phyloP scores from a whole-genome alignment of 2,797 vertebrate genomes.

The Xiphorhynchus erythropygius region DNA sequence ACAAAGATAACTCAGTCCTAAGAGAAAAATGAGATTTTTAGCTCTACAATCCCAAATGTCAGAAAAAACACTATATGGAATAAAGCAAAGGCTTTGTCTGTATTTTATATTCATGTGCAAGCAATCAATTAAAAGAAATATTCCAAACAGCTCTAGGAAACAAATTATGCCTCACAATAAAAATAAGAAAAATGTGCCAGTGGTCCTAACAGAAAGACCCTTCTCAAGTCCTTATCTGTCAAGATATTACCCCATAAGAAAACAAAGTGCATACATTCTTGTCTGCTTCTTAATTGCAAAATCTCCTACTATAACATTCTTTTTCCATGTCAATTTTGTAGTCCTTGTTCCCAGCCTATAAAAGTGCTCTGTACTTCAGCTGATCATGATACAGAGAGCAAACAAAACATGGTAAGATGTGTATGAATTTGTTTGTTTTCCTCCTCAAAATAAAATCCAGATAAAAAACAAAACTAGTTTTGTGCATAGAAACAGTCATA shows the following conservation, averaged over 20 bases:
- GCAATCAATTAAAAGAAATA: background rate
- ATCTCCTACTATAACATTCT: background rate
- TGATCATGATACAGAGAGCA: background rate
- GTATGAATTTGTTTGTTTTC: background rate
- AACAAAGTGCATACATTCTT: background rate
- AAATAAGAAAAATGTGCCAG: background rate
- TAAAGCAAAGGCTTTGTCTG: background rate
- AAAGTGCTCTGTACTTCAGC: background rate
- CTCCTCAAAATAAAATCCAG: background rate
- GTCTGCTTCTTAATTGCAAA: background rate
- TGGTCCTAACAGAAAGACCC: background rate
- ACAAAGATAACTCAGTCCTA: background rate
- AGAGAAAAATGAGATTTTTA: background rate
- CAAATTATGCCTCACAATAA: background rate
- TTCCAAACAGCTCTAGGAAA: background rate
- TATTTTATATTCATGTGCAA: background rate
- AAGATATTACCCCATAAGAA: background rate
- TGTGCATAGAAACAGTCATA: background rate
- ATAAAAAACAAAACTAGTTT: background rate
- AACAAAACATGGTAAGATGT: background rate
- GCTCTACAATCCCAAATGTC: background rate
- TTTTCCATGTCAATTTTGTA: background rate
- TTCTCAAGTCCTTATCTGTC: background rate
- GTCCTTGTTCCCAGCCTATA: background rate
- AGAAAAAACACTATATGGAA: background rate